Evolutionary conservation across 2,113 vertebrate species (phyloP).

Genomic region (Actinemys pallida): DNA sequence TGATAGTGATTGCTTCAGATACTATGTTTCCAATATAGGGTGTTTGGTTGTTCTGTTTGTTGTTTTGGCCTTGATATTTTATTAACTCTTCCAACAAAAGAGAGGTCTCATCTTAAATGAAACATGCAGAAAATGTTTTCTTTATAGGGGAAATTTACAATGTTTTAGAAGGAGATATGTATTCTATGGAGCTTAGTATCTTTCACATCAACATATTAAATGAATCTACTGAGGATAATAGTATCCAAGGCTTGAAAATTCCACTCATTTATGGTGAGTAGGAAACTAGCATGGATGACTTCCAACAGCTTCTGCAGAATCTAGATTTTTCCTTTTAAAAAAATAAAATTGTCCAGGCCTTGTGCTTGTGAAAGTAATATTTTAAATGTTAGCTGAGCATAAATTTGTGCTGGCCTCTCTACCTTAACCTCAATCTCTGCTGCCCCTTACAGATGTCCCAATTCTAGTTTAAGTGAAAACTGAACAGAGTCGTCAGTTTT

Average conservation of each 20-base stretch:
- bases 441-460: background rate
- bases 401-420: background rate
- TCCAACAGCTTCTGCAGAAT: background rate
- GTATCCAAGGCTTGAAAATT: background rate
- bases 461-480: background rate
- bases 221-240: background rate
- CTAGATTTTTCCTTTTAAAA: background rate
- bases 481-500: background rate
- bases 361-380: background rate
- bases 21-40: background rate
- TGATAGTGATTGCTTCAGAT: background rate
- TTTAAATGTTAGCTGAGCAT: background rate
- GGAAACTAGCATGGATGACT: background rate
- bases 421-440: background rate
- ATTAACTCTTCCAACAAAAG: background rate
- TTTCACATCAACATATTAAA: background rate
- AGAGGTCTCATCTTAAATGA: background rate
- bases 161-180: background rate
- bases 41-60: background rate
- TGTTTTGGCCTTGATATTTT: background rate
- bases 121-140: background rate
- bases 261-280: background rate
- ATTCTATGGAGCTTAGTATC: background rate
- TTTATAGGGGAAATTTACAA: background rate
- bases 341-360: background rate